These are phyloP conservation scores for Andricus curvator DNA, from an alignment of 2,888 invertebrate genomes.

Conservation along the genomic window DNA sequence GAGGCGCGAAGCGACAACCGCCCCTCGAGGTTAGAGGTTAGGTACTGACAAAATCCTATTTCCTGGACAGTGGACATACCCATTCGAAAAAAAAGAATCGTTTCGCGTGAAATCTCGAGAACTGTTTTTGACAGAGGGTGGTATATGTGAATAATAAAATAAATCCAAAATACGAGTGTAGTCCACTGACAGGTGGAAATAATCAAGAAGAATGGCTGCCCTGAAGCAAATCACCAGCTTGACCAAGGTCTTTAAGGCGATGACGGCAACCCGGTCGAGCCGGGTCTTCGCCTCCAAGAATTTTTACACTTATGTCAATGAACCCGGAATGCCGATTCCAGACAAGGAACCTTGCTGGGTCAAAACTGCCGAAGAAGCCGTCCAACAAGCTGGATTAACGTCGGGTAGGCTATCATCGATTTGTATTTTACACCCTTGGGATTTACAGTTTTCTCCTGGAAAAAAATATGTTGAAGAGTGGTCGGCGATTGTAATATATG, in stretches of 20 bases:
- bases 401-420: conserved; percentile 83
- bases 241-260: conserved; percentile 62
- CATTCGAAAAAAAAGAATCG: background rate
- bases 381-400: conserved; percentile 84
- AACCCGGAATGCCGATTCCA: conserved; percentile 89
- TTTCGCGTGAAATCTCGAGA: background rate
- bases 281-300: conserved; percentile 77
- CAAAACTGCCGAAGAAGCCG: conserved; percentile 86
- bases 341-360: conserved; percentile 86
- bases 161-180: background rate
- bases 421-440: background rate
- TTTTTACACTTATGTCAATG: conserved; percentile 89
- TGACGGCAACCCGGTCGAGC: conserved; percentile 61
- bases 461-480: background rate
- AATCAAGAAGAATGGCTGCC: conserved; percentile 64
- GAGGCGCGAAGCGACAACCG: background rate
- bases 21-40: background rate
- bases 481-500: background rate
- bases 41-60: background rate
- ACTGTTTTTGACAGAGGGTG: background rate
- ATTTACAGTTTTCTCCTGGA: conserved; percentile 15
- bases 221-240: conserved; percentile 68
- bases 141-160: background rate
- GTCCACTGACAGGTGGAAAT: conserved; percentile 48
- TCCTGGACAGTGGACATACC: background rate